Base-by-base conservation (phyloP, 2,888 invertebrate species). In the Euzophera pinguis region DNA sequence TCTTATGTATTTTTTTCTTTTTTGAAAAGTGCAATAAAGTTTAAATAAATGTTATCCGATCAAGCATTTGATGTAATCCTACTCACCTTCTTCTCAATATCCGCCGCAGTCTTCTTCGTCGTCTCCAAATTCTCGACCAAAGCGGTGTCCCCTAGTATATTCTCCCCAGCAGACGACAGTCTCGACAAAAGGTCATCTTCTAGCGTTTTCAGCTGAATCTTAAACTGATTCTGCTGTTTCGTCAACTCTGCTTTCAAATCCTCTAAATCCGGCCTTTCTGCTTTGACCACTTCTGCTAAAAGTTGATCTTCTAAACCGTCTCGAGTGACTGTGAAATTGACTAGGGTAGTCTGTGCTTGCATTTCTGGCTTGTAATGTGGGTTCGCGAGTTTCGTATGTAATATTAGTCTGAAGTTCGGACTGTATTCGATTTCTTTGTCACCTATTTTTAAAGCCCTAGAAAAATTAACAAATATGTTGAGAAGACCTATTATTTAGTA, bases 361-460 rank as follows among this genome's bases (percentile, higher is more conserved):
- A 99, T 97, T 91, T 99, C 99, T 0, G 99, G 99, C 76, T 98
- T 97, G 80, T 98, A 99, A 89, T 98, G 98, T 9, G 98, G 99
- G 90, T 98, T 99, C 0, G 98, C 98, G 64, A 99, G 83, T 87
- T 99, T 99, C 0, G 98, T 98, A 69, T 99, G 98, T 16, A 99
- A 86, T 61, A 98, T 95, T 3, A 99, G 89, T 39, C 96, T 93
- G 77, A 99, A 99, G 53, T 91, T 92, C 3, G 94, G 90, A 85
- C 97, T 96, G 76, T 97, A 98, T 79, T 98, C 98, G 9, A 99
- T 94, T 90, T 99, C 98, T 80, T 98, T 98, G 82, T 98, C 98
- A 0, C 98, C 98, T 67, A 99, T 96, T 91, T 97, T 98, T 51
- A 99, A 97, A 4, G 98, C 98, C 64, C 97, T 97, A 65, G 7